phyloP scores from a whole-genome alignment of 2,888 invertebrate genomes.

The Thymelicus acteon region DNA sequence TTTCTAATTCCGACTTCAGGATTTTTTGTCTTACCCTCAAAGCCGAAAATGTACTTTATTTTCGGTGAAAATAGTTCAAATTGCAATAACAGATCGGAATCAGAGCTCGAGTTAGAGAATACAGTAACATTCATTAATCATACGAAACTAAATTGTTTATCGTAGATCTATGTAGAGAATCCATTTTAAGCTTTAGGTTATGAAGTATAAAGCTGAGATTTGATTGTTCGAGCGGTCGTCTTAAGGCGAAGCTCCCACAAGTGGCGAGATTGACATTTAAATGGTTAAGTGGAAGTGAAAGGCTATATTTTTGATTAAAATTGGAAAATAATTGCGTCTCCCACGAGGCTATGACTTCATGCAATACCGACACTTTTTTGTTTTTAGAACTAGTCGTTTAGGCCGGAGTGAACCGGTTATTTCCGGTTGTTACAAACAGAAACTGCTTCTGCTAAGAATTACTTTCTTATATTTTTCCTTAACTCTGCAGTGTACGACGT shows the following conservation, averaged over 20 bases:
- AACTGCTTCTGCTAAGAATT: constrained; percentile 8
- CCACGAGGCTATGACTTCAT: constrained; percentile 70
- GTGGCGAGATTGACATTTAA: constrained; percentile 81
- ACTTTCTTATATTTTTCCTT: neutral
- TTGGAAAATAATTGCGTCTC: constrained; percentile 84
- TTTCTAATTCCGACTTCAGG: constrained; percentile 63
- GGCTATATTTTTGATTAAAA: constrained; percentile 84
- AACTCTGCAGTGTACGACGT: neutral
- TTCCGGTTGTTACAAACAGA: constrained; percentile 57
- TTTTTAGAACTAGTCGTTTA: constrained; percentile 67
- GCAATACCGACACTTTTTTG: constrained; percentile 58
- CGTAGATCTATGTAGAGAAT: constrained; percentile 28
- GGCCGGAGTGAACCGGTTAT: constrained; percentile 67
- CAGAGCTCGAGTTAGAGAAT: constrained; percentile 47
- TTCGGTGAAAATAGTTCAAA: constrained; percentile 44
- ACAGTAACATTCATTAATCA: constrained; percentile 78
- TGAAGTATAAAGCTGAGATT: constrained; percentile 48
- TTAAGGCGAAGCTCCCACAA: constrained; percentile 61
- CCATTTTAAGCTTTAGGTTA: constrained; percentile 49
- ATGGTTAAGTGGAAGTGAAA: constrained; percentile 84
- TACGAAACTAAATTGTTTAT: constrained; percentile 77
- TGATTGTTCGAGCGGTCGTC: constrained; percentile 32
- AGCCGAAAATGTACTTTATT: constrained; percentile 43
- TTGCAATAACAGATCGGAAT: constrained; percentile 41
- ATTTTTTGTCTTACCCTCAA: constrained; percentile 41